Conservation (phyloP, 1,140 invertebrate genomes). For the Drosophila busckii region DNA sequence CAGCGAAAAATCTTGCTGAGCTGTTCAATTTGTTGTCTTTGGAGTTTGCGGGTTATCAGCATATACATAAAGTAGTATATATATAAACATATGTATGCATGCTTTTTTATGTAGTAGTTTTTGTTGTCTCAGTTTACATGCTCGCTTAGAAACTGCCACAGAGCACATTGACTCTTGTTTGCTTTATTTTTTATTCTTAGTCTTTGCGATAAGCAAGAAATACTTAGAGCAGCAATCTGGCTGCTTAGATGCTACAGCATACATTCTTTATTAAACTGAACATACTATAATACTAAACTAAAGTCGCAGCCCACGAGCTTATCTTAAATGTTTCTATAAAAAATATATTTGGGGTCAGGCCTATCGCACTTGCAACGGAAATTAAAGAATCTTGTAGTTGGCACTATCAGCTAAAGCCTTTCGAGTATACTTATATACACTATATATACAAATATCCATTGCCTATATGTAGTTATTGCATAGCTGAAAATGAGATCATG, state of each 20-base stretch:
- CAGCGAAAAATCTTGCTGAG: conserved; percentile 60
- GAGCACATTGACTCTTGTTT: conserved; percentile 61
- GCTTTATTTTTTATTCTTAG: conserved; percentile 19
- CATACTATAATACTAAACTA: conserved; percentile 25
- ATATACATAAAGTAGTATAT: conserved; percentile 7
- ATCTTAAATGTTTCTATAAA: conserved; percentile 31
- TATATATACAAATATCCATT: no score
- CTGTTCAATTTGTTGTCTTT: conserved; percentile 38
- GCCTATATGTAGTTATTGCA: no score
- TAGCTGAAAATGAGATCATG: conserved; percentile 47
- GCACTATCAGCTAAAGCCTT: background rate
- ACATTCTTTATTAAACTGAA: no score
- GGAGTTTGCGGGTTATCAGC: conserved; percentile 66
- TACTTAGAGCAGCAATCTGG: no score
- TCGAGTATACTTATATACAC: no score
- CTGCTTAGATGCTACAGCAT: no score
- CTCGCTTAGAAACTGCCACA: conserved; percentile 54
- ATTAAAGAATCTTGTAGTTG: conserved; percentile 10
- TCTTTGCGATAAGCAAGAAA: conserved; percentile 47
- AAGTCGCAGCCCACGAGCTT: conserved; percentile 22
- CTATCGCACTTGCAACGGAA: conserved; percentile 68
- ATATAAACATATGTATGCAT: conserved; percentile 16
- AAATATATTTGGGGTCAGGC: conserved; percentile 44
- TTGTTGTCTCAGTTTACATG: conserved; percentile 51
- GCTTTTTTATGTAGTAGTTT: conserved; percentile 23